Conservation (phyloP, 1,140 invertebrate species). For the Bombus soroeensis region DNA sequence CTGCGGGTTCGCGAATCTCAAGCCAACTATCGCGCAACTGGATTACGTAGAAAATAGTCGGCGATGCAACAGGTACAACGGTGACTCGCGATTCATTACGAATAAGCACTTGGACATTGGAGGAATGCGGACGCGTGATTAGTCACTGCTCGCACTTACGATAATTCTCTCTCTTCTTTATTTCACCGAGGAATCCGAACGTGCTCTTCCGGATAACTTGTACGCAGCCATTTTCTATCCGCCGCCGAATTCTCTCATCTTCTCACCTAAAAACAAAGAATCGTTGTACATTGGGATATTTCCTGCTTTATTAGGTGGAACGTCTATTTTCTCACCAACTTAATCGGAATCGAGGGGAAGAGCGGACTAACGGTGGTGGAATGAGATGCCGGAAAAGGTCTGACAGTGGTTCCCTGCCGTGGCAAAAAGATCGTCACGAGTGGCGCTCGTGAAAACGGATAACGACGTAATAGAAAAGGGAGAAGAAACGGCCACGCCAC, state of each 20-base stretch:
- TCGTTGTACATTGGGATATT: background rate
- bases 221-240: slow-evolving; percentile 47
- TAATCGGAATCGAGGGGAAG: too few species aligned
- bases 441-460: too few species aligned
- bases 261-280: slow-evolving; percentile 50
- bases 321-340: background rate
- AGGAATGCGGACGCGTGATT: background rate
- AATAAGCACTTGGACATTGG: background rate
- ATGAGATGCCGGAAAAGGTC: too few species aligned
- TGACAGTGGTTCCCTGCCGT: too few species aligned
- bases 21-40: too few species aligned
- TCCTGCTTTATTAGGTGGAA: background rate
- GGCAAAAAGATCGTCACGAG: too few species aligned
- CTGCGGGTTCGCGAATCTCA: background rate
- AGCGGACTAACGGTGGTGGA: too few species aligned
- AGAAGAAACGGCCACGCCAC: slow-evolving; percentile 2
- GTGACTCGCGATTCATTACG: slow-evolving; percentile 18
- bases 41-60: slow-evolving; percentile 11
- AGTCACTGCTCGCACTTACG: background rate
- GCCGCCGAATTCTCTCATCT: background rate
- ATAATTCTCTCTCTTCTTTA: background rate
- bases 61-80: slow-evolving; percentile 58
- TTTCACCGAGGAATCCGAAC: slow-evolving; percentile 60
- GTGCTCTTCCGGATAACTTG: slow-evolving; percentile 47
- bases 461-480: background rate